Conservation (phyloP, 1,140 invertebrate species). For the Brachionus plicatilis region DNA sequence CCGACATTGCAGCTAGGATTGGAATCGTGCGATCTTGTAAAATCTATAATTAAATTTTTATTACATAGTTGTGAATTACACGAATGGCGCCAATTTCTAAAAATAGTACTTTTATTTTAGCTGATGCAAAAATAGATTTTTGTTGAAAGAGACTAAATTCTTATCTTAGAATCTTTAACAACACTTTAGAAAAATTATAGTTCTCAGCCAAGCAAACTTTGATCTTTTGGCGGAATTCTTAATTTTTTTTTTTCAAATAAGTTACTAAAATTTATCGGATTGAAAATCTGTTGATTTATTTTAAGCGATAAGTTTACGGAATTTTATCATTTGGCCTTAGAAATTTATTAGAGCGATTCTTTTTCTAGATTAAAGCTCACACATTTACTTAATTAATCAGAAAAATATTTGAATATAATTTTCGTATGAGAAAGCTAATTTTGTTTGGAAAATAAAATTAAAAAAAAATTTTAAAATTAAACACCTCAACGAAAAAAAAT, state of each 20-base stretch:
- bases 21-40: background rate
- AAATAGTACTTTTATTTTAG: background rate
- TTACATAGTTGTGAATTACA: slow-evolving; percentile 20
- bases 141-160: background rate
- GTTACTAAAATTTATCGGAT: background rate
- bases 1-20: background rate
- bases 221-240: background rate
- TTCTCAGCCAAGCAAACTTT: background rate
- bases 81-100: background rate
- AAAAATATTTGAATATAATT: background rate
- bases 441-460: no score
- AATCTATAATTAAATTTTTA: slow-evolving; percentile 16
- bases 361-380: background rate
- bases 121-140: slow-evolving; percentile 15
- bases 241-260: background rate
- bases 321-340: background rate
- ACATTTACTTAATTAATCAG: no score
- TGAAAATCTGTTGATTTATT: background rate
- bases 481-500: no score
- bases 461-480: no score
- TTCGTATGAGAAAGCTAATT: no score
- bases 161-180: background rate
- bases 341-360: background rate
- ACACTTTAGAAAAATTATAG: background rate
- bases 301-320: background rate